phyloP scores from a whole-genome alignment of 2,113 vertebrate genomes.

The Vulpes ferrilata region DNA sequence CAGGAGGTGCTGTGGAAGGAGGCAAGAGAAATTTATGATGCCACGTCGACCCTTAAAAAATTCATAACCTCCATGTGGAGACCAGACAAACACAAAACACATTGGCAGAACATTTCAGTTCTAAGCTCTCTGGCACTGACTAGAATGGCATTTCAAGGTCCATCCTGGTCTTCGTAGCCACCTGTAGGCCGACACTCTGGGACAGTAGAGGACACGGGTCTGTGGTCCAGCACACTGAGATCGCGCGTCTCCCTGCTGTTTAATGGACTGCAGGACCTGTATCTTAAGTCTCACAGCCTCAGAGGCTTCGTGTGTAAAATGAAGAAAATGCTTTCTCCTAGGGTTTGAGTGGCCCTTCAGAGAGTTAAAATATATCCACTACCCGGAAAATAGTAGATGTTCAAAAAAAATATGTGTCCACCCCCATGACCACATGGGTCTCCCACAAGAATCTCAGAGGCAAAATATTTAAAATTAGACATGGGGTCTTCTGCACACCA shows the following conservation, averaged over 20 bases:
- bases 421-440: too few species aligned
- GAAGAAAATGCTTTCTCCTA: not conserved
- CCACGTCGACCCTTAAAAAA: conserved; percentile 32
- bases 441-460: not conserved
- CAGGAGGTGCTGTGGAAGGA: not conserved
- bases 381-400: not conserved
- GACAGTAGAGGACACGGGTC: not conserved
- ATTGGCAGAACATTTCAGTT: not conserved
- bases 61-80: conserved; percentile 52
- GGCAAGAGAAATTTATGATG: conserved; percentile 60
- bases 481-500: not conserved
- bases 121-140: not conserved
- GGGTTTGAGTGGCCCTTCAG: not conserved
- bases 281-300: not conserved
- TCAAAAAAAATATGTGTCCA: not conserved
- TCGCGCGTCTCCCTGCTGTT: not conserved
- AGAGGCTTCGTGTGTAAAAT: not conserved
- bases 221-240: not conserved
- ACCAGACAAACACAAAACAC: conserved; percentile 39
- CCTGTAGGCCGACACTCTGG: not conserved
- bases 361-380: conserved; percentile 20
- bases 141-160: not conserved
- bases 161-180: not conserved
- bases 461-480: not conserved
- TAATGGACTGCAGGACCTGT: not conserved